Evolutionary conservation across 1,140 invertebrate species (phyloP), one percentile per base, ranked within the genome.

Genomic region (Potamilus streckersoni): DNA sequence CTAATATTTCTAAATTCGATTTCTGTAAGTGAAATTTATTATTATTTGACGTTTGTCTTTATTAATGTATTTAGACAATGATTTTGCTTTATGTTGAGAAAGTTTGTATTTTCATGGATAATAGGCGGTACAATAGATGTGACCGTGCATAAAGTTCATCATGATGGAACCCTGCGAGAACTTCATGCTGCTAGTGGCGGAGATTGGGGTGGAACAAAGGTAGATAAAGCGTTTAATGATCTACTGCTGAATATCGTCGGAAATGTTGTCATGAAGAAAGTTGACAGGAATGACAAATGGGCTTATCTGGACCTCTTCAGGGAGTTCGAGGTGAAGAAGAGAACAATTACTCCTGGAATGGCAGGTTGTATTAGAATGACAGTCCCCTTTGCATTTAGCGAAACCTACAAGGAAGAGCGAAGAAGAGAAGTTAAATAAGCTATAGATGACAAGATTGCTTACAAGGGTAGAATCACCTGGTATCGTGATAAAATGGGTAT

Each of bases 291-390:
- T 0, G 49, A 74, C 19, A 74, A 38, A 55, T 15, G 8, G 2
- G 76, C 69, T 59, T 63, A 69, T 27, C 55, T 81, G 5, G 76
- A 76, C 27, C 59, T 81, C 6, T 67, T 76, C 20, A 55, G 73
- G 31, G 73, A 71, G 58, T 81, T 81, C 71, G 79, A 81, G 38
- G 62, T 72, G 16, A 68, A 73, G 23, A 81, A 81, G 38, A 55
- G 73, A 63, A 76, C 38, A 1, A 27, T 81, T 8, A 76, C 60
- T 2, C 23, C 38, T 14, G 64, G 66, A 12, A 56, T 65, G 58
- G 57, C 20, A n/a, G 63, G 58, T 15, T 27, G 38, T 57, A 20
- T 66, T n/a, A 74, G 27, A 1, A 57, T 79, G 31, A 27, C 23
- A 31, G 58, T 74, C 11, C 78, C 78, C 6, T 5, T 56, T 14